Percentiles rank a stretch among this genome's conserved stretches.
phyloP scores from a whole-genome alignment of 1,140 invertebrate genomes.

The Leptinotarsa defecta region DNA sequence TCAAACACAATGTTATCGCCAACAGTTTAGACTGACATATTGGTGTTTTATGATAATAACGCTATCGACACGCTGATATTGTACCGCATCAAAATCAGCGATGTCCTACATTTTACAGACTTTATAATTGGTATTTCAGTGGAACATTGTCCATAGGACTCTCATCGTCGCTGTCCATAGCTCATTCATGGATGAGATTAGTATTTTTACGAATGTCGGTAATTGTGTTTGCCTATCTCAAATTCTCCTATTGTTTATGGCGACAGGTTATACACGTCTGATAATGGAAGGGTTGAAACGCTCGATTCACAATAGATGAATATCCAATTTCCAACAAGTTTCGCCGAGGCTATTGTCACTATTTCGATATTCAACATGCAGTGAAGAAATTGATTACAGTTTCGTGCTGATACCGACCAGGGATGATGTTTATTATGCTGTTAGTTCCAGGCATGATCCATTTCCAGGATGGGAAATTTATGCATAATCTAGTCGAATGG shows the following conservation, averaged over 20 bases:
- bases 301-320: slow-evolving; percentile 34
- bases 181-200: slow-evolving; percentile 43
- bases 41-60: slow-evolving; percentile 17
- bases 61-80: slow-evolving; percentile 12
- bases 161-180: slow-evolving; percentile 38
- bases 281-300: slow-evolving; percentile 29
- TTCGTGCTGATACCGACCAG: background rate
- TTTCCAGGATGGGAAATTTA: background rate
- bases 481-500: too few species aligned
- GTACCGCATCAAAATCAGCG: slow-evolving; percentile 36
- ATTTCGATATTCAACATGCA: slow-evolving; percentile 40
- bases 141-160: slow-evolving; percentile 24
- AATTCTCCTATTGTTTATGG: slow-evolving; percentile 43
- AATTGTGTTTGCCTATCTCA: slow-evolving; percentile 48
- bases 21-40: slow-evolving; percentile 12
- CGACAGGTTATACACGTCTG: slow-evolving; percentile 24
- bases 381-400: background rate
- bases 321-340: slow-evolving; percentile 43
- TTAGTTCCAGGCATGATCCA: background rate
- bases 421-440: background rate
- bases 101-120: slow-evolving; percentile 45
- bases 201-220: slow-evolving; percentile 49
- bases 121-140: slow-evolving; percentile 45
- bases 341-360: slow-evolving; percentile 23
- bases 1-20: background rate